Percentiles rank a stretch among this genome's conserved stretches.
phyloP scores from a whole-genome alignment of 2,888 invertebrate species.

The Anarsia innoxiella region DNA sequence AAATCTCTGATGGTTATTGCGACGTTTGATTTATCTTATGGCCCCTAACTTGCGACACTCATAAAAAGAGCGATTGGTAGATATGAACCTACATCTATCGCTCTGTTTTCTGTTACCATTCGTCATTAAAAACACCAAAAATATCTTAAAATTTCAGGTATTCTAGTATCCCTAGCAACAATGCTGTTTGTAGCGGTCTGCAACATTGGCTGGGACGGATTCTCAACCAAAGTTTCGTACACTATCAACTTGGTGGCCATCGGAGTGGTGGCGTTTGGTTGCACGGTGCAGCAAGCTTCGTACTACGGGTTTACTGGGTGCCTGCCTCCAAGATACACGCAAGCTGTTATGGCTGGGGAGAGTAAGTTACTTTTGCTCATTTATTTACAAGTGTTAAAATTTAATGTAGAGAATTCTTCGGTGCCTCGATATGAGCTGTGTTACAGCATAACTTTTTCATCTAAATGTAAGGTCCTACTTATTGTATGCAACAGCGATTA shows the following conservation, averaged over 20 bases:
- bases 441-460: too few relatives aligned
- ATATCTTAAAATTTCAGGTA: constrained; percentile 72
- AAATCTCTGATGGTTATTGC: too few relatives aligned
- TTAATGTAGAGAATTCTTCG: too few relatives aligned
- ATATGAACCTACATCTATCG: too few relatives aligned
- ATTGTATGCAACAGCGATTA: too few relatives aligned
- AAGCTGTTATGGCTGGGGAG: constrained; percentile 96
- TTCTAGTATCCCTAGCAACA: constrained; percentile 86
- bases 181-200: constrained; percentile 88
- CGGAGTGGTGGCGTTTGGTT: constrained; percentile 89
- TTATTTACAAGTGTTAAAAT: too few relatives aligned
- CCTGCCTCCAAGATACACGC: constrained; percentile 91
- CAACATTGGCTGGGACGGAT: constrained; percentile 91
- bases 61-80: too few relatives aligned
- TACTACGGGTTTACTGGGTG: constrained; percentile 96
- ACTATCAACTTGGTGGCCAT: constrained; percentile 88
- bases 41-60: too few relatives aligned
- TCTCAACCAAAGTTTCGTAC: constrained; percentile 86
- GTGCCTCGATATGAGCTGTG: too few relatives aligned
- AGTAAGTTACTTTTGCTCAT: constrained; percentile 77
- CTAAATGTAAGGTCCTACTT: too few relatives aligned
- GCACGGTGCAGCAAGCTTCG: constrained; percentile 95
- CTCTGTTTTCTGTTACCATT: too few relatives aligned
- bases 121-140: not conserved
- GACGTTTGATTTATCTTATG: too few relatives aligned